Percentiles rank a stretch among this genome's conserved stretches.
Conservation (phyloP, 2,797 vertebrate species). For the Leuciscus waleckii region DNA sequence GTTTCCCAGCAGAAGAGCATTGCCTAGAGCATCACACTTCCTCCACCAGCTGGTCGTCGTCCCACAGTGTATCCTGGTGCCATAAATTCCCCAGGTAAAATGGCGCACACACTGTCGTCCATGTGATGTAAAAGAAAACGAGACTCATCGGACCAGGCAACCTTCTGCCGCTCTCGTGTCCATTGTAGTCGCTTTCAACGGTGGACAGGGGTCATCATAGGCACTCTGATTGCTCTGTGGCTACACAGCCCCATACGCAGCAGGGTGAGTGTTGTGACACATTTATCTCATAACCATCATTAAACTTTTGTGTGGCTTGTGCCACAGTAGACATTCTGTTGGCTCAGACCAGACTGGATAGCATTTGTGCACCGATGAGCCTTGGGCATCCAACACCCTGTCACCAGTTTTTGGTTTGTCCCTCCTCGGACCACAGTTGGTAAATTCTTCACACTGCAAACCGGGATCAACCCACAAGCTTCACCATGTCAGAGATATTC, state of each 20-base stretch:
- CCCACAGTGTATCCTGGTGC: too few relatives aligned
- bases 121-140: background rate
- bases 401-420: background rate
- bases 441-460: background rate
- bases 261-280: background rate
- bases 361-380: background rate
- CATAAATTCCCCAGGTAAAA: background rate
- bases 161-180: background rate
- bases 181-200: background rate
- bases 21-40: too few relatives aligned
- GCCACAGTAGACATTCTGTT: background rate
- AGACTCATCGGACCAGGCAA: background rate
- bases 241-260: background rate
- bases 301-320: background rate
- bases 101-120: fast-evolving
- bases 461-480: background rate
- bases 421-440: background rate
- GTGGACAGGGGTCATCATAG: background rate
- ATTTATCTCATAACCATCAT: background rate
- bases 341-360: background rate
- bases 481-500: background rate
- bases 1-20: too few relatives aligned
- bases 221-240: background rate
- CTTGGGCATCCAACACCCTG: background rate
- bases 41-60: too few relatives aligned